phyloP scores from a whole-genome alignment of 2,888 invertebrate species.

The Caenorhabditis parvicauda region DNA sequence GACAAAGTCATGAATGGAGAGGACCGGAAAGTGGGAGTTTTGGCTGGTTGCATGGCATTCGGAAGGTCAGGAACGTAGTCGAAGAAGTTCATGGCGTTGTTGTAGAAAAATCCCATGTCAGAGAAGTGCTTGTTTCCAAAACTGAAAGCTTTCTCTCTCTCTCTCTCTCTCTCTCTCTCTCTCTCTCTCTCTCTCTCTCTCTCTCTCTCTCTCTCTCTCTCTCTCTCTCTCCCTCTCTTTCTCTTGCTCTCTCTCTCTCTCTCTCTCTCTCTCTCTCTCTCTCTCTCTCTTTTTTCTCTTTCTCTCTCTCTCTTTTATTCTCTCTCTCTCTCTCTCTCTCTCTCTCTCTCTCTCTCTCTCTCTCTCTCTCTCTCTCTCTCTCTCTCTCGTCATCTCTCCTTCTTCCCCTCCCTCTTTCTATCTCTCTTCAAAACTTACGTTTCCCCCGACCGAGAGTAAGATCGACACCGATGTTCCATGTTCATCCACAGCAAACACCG shows the following conservation, averaged over 20 bases:
- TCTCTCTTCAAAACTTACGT: slow-evolving; percentile 2
- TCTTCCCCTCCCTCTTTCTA: too few relatives aligned
- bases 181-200: too few relatives aligned
- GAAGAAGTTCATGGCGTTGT: slow-evolving; percentile 21
- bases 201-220: too few relatives aligned
- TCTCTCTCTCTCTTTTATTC: too few relatives aligned
- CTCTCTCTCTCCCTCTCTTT: too few relatives aligned
- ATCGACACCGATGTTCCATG: slow-evolving; percentile 20
- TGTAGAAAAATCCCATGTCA: slow-evolving; percentile 15
- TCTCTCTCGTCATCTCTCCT: too few relatives aligned
- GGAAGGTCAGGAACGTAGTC: slow-evolving; percentile 11
- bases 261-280: too few relatives aligned
- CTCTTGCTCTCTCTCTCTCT: too few relatives aligned
- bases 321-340: too few relatives aligned
- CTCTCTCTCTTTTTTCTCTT: too few relatives aligned
- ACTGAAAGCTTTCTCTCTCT: neutral
- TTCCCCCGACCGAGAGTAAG: slow-evolving; percentile 26
- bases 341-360: too few relatives aligned
- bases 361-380: too few relatives aligned
- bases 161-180: neutral
- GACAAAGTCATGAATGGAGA: slow-evolving; percentile 24
- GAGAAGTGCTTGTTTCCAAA: slow-evolving; percentile 18
- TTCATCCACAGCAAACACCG: slow-evolving; percentile 23
- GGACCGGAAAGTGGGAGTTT: slow-evolving; percentile 16
- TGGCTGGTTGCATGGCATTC: slow-evolving; percentile 28